Evolutionary conservation across 2,888 invertebrate genomes (phyloP), one percentile per base, ranked within the genome.

Genomic region (Monopis laevigella): DNA sequence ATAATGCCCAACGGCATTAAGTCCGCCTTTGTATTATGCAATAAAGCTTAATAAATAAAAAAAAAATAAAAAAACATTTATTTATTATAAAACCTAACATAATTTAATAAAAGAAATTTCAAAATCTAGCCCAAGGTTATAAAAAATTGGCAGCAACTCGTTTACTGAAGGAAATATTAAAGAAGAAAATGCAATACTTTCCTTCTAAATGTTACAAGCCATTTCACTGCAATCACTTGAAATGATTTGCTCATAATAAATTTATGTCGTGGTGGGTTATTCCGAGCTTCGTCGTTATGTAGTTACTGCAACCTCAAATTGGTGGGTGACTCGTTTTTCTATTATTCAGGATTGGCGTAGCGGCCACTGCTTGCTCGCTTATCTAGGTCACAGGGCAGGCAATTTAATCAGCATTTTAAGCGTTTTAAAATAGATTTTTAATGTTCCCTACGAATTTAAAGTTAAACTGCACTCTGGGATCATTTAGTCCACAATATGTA

Each of bases 161-260:
- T 32, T 32, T 17, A 17, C 14, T 32, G 10, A 17, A 32, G 17
- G 14, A 36, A 36, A 21, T 36, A 12, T 36, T 12, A 36, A 36
- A 12, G 2, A 21, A 21, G 21, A 21, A 36, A 36, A 21, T 36
- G n/a, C n/a, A 11, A 21, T 32, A 32, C 21, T 36, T 36, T 36
- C 24, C 19, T 17, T 12, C 19, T 36, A 21, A 36, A 19, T 36
- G 21, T 36, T 36, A 36, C 36, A 36, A 36, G 13, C 36, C 21
- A 36, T 36, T 36, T 36, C 36, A 36, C 36, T 21, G 36, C 36
- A 36, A 36, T 36, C 36, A 36, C 12, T 36, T 19, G 21, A 36
- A 36, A 36, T 36, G 36, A 36, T 36, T 36, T 36, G 36, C 36
- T 36, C 36, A 36, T 36, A 36, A 36, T 36, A 36, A 36, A 36